Evolutionary conservation across 92 coral and sea anemone species (phyloP), one percentile per base, ranked within the genome.

Genomic region (Actinostola sp.): DNA sequence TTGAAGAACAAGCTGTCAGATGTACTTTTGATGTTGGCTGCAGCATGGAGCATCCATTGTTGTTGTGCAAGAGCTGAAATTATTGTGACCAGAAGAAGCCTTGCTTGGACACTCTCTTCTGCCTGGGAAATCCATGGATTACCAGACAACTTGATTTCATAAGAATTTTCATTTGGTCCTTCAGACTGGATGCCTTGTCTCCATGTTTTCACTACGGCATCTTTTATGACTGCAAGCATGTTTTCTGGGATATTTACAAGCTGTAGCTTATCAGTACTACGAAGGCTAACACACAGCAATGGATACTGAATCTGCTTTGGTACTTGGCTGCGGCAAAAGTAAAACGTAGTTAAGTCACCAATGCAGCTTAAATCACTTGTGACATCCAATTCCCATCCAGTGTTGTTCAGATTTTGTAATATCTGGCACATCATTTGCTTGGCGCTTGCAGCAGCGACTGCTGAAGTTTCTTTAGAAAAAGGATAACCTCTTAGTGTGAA

Each of bases 401-500:
- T 82, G 23, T 80, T 80, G 44, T 86, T 68, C 7, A 89, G 79
- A 55, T 78, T 79, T 64, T 83, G 80, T 6, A 89, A 70, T 32
- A 89, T 63, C 63, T 51, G 52, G 15, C 67, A 49, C 16, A 78
- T 76, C 86, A 89, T 62, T 59, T 67, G 67, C 56, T 86, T 72
- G 4, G 86, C 61, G 15, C 34, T 53, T 4, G 61, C 48, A 8
- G 89, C 82, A 16, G 46, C 55, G 0, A 19, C 63, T 4, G 71
- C 50, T 14, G 72, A 13, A 20, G 67, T 0, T 8, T 17, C 79
- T 29, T 33, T 14, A 0, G 15, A 21, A 52, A 89, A 89, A 42
- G 92, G 96, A 28, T 16, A 41, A 6, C 91, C 92, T 23, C 56
- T 59, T 24, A 89, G 71, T 61, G 82, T 86, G 78, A 86, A 82